These are phyloP conservation scores for Paradoxurus hermaphroditus DNA, from an alignment of 2,113 vertebrate genomes.

Conservation along the genomic window DNA sequence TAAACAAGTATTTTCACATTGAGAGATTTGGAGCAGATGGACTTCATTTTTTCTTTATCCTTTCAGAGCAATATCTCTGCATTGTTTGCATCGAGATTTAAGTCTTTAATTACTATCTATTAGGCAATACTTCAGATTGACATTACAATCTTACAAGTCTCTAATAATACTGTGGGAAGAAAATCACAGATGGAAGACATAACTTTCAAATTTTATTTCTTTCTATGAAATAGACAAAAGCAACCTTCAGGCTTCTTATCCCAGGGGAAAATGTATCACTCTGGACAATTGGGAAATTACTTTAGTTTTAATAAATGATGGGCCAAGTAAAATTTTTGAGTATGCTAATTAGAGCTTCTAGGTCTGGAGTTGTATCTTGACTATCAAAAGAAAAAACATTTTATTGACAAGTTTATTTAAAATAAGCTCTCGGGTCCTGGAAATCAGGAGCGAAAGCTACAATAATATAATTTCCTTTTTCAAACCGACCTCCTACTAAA, in stretches of 20 bases:
- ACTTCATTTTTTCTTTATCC: conserved; percentile 20
- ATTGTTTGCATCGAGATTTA: conserved; percentile 56
- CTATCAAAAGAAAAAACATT: background rate
- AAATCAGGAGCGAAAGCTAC: background rate
- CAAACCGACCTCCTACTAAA: background rate
- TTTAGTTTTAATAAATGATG: conserved; percentile 26
- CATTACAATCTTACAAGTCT: background rate
- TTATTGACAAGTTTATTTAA: background rate
- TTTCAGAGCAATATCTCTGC: conserved; percentile 37
- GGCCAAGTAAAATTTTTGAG: background rate
- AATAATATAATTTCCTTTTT: background rate
- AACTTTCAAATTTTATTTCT: conserved; percentile 3
- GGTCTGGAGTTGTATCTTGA: background rate
- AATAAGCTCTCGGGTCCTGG: background rate
- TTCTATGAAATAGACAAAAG: background rate
- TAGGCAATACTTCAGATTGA: conserved; percentile 31
- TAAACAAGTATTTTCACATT: conserved; percentile 63
- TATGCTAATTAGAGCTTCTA: conserved; percentile 5
- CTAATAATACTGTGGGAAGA: background rate
- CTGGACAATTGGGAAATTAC: background rate
- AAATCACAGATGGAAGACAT: background rate
- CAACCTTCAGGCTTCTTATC: background rate
- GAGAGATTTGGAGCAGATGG: conserved; percentile 23
- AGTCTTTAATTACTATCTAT: conserved; percentile 57
- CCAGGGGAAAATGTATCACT: background rate